Evolutionary conservation across 2,113 vertebrate genomes (phyloP), one percentile per base, ranked within the genome.

Genomic region (Sapayoa aenigma): DNA sequence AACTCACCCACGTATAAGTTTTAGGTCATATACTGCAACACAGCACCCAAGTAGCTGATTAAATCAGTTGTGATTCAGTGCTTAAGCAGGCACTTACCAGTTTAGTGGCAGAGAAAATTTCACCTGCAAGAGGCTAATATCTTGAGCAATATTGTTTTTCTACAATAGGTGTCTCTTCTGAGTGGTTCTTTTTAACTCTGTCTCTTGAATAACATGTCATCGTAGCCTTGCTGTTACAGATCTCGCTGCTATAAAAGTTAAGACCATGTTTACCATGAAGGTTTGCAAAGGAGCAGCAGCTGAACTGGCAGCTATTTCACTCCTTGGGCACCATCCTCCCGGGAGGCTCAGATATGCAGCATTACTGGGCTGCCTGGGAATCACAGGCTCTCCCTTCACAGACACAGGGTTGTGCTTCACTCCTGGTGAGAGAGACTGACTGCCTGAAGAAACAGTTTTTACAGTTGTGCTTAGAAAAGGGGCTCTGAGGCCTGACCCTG

Each of bases 401-500:
- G 52, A 16, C 0, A 0, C 62, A 27, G 5, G 25, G 18, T 47
- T 55, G 17, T 69, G 49, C 37, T 89, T 65, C 0, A 0, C 20
- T 74, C 62, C 62, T 35, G 30, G 11, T 53, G 42, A 76, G 41
- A 18, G 42, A 76, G 41, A 18, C 59, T 76, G n/a, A 35, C 10
- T 27, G 52, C 31, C 12, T 1, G 1, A 46, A 42, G 49, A 46
- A 69, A 69, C 11, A 52, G 33, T 49, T 86, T 69, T 60, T 49
- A 90, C 77, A 21, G 18, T 37, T 73, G 18, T 42, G 22, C 35
- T 79, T 68, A 60, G 58, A 30, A 79, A 78, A 27, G 37, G 9
- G 18, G 5, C 15, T 90, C 58, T 68, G 55, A 79, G 46, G 28
- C 60, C 44, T 27, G 22, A 53, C 33, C 30, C 1, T 0, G 9